phyloP scores from a whole-genome alignment of 92 coral and sea anemone species.

The Palythoa heliodiscus region DNA sequence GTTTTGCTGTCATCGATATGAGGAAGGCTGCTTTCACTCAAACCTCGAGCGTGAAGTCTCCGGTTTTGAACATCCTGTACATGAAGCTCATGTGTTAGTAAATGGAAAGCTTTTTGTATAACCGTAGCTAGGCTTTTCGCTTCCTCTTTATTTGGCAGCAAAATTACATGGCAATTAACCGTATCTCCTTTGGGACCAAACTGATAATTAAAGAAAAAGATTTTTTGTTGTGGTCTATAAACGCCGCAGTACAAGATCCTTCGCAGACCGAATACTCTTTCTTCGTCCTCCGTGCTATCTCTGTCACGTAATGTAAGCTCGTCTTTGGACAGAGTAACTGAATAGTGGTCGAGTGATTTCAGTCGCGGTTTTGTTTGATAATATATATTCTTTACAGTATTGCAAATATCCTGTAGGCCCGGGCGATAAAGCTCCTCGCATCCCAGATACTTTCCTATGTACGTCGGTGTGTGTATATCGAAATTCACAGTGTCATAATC shows the following conservation, averaged over 20 bases:
- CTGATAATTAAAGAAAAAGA: conserved; percentile 96
- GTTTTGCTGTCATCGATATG: conserved; percentile 21
- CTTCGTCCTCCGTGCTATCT: conserved; percentile 82
- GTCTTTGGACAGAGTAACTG: conserved; percentile 80
- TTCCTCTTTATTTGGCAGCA: conserved; percentile 80
- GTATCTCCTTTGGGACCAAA: conserved; percentile 87
- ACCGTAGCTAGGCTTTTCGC: conserved; percentile 96
- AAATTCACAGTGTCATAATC: conserved; percentile 82
- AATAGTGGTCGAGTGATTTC: conserved; percentile 67
- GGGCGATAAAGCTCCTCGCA: conserved; percentile 80
- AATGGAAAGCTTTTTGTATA: conserved; percentile 71
- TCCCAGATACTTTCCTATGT: conserved; percentile 91
- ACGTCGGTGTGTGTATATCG: conserved; percentile 75
- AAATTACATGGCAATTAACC: conserved; percentile 84
- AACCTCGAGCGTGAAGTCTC: conserved; percentile 71
- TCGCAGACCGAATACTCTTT: conserved; percentile 69
- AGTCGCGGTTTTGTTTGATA: conserved; percentile 55
- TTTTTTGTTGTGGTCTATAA: conserved; percentile 73
- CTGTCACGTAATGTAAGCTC: conserved; percentile 81
- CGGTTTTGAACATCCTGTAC: conserved; percentile 74
- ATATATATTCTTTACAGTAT: conserved; percentile 75
- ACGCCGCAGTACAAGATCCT: conserved; percentile 92
- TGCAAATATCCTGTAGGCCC: conserved; percentile 89
- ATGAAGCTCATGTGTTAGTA: conserved; percentile 73
- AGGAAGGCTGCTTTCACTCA: conserved; percentile 73